A percentile compares a stretch with the other conserved stretches of the same genome.
These are phyloP conservation scores for Belgica antarctica DNA, from an alignment of 2,888 invertebrate species.

Conservation along the genomic window DNA sequence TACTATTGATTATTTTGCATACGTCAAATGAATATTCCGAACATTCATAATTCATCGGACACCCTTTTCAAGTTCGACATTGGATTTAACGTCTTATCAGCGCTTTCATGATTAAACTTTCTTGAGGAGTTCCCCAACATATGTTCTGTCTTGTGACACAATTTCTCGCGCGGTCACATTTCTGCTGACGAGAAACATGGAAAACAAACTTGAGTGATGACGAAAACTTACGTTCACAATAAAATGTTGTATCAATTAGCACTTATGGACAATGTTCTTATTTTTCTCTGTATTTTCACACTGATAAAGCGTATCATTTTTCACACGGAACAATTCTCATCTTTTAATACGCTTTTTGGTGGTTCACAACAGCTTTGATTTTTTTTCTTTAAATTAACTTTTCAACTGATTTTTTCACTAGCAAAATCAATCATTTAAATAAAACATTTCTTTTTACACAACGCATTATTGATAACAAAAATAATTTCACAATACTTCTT, in stretches of 20 bases:
- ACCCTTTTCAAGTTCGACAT: not conserved
- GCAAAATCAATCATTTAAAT: not conserved
- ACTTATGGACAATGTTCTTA: slow-evolving; percentile 17
- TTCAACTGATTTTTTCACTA: not conserved
- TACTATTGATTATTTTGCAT: slow-evolving; percentile 44
- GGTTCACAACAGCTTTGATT: not conserved
- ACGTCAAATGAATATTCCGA: slow-evolving; percentile 34
- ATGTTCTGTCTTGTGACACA: slow-evolving; percentile 24
- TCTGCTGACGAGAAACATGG: not conserved
- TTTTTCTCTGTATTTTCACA: not conserved
- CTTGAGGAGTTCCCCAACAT: slow-evolving; percentile 31
- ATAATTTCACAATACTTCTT: slow-evolving; percentile 35
- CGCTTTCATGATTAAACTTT: not conserved
- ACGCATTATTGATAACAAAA: slow-evolving; percentile 42
- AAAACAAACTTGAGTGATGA: not conserved
- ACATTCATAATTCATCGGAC: slow-evolving; percentile 32
- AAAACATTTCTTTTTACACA: not conserved
- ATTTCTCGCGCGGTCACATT: not conserved
- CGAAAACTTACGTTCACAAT: not conserved
- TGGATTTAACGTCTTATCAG: slow-evolving; percentile 1
- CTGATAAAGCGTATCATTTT: slow-evolving; percentile 21
- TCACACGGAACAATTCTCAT: not conserved
- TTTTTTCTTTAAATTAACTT: not conserved
- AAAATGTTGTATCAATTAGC: slow-evolving; percentile 20
- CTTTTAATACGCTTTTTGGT: too few species aligned